Percentiles rank a stretch among this genome's conserved stretches.
phyloP scores from a whole-genome alignment of 2,797 vertebrate genomes.

The Psittacula derbiana region DNA sequence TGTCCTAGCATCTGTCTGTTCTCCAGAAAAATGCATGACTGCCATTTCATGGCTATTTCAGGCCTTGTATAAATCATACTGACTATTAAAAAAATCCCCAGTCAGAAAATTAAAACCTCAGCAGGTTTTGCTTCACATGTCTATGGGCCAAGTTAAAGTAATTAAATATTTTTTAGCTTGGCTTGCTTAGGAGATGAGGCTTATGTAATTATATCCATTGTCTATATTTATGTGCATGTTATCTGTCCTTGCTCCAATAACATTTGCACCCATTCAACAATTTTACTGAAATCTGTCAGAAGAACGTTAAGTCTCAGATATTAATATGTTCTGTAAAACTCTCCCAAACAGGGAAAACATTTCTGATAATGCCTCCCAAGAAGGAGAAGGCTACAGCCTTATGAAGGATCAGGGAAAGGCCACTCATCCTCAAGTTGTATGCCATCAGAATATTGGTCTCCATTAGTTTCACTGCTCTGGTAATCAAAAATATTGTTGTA shows the following conservation, averaged over 20 bases:
- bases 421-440: background rate
- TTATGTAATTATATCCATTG: background rate
- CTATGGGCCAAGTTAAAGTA: background rate
- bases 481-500: background rate
- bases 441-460: background rate
- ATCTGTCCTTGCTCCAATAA: background rate
- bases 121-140: constrained; percentile 20
- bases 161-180: constrained; percentile 20
- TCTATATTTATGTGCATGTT: background rate
- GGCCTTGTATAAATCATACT: constrained; percentile 10
- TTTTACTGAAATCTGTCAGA: background rate
- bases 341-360: background rate
- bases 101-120: constrained; percentile 31
- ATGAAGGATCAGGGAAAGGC: background rate
- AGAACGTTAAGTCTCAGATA: background rate
- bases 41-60: background rate
- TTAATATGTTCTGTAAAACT: background rate
- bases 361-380: background rate
- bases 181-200: constrained; percentile 8
- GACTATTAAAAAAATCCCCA: background rate
- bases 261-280: background rate
- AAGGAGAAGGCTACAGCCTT: background rate
- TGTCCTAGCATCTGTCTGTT: background rate
- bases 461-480: background rate
- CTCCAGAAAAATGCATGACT: background rate